A percentile compares a stretch with the other conserved stretches of the same genome.
These are phyloP conservation scores for Hemaris fuciformis DNA, from an alignment of 2,888 invertebrate genomes.

Conservation along the genomic window DNA sequence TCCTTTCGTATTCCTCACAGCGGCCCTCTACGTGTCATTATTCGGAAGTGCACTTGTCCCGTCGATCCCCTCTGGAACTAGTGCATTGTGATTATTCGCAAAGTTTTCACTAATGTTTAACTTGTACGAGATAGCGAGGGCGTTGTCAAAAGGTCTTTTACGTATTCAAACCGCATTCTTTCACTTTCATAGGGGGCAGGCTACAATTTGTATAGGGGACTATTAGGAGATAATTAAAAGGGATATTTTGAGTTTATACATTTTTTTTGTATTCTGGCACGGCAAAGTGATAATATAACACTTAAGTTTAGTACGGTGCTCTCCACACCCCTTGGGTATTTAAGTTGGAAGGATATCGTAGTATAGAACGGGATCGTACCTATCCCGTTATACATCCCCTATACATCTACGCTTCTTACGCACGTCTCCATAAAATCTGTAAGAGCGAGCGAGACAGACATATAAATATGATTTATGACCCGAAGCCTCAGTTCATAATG, in stretches of 20 bases:
- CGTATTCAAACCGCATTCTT: background rate
- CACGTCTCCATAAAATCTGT: too few species aligned
- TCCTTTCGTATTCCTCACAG: background rate
- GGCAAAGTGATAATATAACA: too few species aligned
- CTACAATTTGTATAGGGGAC: background rate
- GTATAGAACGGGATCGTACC: too few species aligned
- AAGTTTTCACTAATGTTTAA: slow-evolving; percentile 69
- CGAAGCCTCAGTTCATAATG: too few species aligned
- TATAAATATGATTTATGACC: too few species aligned
- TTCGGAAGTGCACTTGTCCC: slow-evolving; percentile 62
- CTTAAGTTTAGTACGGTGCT: too few species aligned
- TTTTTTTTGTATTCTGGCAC: too few species aligned
- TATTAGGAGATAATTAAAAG: background rate
- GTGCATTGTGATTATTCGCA: slow-evolving; percentile 71
- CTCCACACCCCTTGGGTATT: too few species aligned
- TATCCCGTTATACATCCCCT: too few species aligned
- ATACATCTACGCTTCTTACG: too few species aligned
- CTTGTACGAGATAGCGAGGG: slow-evolving; percentile 35
- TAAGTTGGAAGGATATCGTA: too few species aligned
- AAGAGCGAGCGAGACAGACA: too few species aligned
- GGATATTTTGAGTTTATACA: background rate
- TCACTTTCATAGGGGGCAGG: background rate
- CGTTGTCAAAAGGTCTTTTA: slow-evolving; percentile 54
- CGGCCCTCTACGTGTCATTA: slow-evolving; percentile 55
- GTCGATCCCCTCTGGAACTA: slow-evolving; percentile 49